Conservation (phyloP, 1,140 invertebrate species). For the Ditylenchus dipsaci region DNA sequence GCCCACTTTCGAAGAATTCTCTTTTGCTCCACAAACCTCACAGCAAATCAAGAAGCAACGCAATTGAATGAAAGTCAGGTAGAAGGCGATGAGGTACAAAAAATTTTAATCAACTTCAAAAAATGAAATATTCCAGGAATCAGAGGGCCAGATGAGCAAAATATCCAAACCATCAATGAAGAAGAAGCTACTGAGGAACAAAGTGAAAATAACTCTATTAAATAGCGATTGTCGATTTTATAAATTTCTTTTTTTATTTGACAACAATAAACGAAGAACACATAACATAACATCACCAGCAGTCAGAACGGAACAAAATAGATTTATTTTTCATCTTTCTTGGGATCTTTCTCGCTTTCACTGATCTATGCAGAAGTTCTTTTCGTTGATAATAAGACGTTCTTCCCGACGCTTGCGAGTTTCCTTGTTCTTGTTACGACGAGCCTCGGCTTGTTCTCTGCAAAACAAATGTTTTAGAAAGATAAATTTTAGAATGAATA, state of each 20-base stretch:
- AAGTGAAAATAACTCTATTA: not conserved
- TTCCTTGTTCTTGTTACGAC: conserved; percentile 88
- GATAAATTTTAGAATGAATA: not conserved
- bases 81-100: too few relatives aligned
- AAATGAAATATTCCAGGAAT: not conserved
- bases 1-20: not conserved
- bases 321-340: not conserved
- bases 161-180: not conserved
- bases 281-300: not conserved
- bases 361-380: conserved; percentile 27
- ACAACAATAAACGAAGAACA: not conserved
- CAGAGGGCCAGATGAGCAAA: not conserved
- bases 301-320: not conserved
- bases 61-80: too few relatives aligned
- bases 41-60: too few relatives aligned
- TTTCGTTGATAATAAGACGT: conserved; percentile 37
- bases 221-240: not conserved
- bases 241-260: not conserved
- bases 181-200: not conserved
- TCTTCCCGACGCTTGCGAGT: conserved; percentile 89
- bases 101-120: too few relatives aligned
- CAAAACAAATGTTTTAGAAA: conserved; percentile 34
- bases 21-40: too few relatives aligned
- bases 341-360: conserved; percentile 31
- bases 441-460: conserved; percentile 92